phyloP scores from a whole-genome alignment of 2,888 invertebrate species.

The Exocentrus adspersus region DNA sequence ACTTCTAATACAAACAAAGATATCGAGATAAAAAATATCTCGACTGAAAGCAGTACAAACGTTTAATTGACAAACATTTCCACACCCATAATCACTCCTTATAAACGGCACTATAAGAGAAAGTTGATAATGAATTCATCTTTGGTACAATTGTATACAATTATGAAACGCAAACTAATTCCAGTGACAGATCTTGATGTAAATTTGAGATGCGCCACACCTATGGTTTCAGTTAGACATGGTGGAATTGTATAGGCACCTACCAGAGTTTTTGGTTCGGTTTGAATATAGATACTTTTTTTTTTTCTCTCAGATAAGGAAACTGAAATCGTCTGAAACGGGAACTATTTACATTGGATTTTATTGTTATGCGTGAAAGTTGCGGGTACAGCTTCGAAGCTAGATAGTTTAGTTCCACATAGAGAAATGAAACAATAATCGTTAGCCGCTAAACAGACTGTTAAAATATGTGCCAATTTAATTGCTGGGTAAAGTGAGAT shows the following conservation, averaged over 20 bases:
- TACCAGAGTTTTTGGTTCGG: too few relatives aligned
- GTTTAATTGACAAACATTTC: background rate
- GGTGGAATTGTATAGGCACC: too few relatives aligned
- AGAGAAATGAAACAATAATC: constrained; percentile 36
- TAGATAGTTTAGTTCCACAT: constrained; percentile 31
- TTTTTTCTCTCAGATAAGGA: background rate
- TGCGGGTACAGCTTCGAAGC: constrained; percentile 18
- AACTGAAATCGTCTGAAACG: constrained; percentile 16
- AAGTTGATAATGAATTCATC: background rate
- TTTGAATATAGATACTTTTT: background rate
- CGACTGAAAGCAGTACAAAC: background rate
- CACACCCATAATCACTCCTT: background rate
- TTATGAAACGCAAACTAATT: background rate
- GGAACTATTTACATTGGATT: constrained; percentile 32
- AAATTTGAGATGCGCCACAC: background rate
- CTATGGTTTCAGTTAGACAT: background rate
- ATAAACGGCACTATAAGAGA: background rate
- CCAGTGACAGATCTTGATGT: background rate
- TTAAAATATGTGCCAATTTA: constrained; percentile 33
- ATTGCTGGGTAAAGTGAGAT: constrained; percentile 23
- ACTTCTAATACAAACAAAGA: background rate
- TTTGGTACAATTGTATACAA: background rate
- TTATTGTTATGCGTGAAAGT: constrained; percentile 39
- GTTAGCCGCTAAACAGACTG: constrained; percentile 39
- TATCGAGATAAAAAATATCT: background rate